These are phyloP conservation scores for Caenorhabditis tropicalis DNA, from an alignment of 1,140 invertebrate species.

Conservation along the genomic window DNA sequence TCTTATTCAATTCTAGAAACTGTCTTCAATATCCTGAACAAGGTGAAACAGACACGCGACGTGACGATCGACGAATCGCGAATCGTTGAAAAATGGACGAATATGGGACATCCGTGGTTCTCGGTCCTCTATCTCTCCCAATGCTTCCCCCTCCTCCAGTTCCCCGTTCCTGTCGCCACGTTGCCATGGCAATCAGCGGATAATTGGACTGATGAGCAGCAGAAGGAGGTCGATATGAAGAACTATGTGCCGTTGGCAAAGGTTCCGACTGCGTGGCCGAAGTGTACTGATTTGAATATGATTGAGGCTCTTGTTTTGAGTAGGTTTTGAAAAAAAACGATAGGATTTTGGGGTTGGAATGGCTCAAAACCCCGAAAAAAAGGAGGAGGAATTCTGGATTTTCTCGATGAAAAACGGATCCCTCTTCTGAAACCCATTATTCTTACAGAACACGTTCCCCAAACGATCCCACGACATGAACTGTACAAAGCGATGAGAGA, in stretches of 20 bases:
- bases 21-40: not conserved
- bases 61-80: not conserved
- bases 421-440: not conserved
- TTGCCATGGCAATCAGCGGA: not conserved
- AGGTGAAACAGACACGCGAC: not conserved
- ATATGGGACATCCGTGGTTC: not conserved
- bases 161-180: not conserved
- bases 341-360: not conserved
- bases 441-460: not conserved
- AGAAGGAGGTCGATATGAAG: not conserved
- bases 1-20: not conserved
- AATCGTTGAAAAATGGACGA: not conserved
- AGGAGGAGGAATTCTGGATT: too few species aligned
- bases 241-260: not conserved
- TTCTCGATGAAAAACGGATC: too few species aligned
- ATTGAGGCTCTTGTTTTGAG: not conserved
- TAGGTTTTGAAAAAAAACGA: too few species aligned
- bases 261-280: constrained; percentile 3
- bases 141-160: not conserved
- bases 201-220: not conserved
- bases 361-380: too few species aligned
- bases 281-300: not conserved
- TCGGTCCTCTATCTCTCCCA: not conserved
- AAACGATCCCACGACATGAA: not conserved
- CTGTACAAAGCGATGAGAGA: not conserved